Conservation (phyloP, 2,113 vertebrate species). For the Leptocoma aspasia region DNA sequence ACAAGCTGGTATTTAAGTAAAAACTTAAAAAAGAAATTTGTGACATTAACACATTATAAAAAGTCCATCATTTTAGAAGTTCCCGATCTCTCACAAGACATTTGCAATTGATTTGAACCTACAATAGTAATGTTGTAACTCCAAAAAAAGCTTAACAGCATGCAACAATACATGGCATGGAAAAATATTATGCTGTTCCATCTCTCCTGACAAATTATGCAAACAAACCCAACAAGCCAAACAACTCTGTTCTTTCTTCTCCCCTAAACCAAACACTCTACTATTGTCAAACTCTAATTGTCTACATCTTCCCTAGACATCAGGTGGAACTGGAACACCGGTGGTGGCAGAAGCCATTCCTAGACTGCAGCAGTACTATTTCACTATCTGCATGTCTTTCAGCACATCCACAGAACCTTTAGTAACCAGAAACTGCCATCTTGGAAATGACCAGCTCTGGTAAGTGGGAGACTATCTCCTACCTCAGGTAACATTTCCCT, state of each 20-base stretch:
- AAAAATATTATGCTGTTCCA: neutral
- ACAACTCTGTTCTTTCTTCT: neutral
- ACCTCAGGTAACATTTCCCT: neutral
- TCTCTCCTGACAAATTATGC: neutral
- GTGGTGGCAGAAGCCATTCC: neutral
- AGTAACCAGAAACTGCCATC: neutral
- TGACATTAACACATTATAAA: neutral
- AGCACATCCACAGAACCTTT: neutral
- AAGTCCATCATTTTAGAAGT: neutral
- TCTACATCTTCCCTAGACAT: neutral
- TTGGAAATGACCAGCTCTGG: fast-evolving
- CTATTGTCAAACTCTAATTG: neutral
- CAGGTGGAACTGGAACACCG: neutral
- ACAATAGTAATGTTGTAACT: neutral
- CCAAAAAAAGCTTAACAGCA: neutral
- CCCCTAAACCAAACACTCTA: neutral
- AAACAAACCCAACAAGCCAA: neutral
- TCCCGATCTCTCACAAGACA: neutral
- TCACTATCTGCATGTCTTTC: neutral
- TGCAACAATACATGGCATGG: neutral
- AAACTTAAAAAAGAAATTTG: neutral
- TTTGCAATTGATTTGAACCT: neutral
- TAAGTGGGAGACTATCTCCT: neutral
- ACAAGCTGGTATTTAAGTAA: neutral
- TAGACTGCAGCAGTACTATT: neutral